Base-by-base conservation (phyloP, 2,113 vertebrate genomes). In the Eptesicus fuscus region DNA sequence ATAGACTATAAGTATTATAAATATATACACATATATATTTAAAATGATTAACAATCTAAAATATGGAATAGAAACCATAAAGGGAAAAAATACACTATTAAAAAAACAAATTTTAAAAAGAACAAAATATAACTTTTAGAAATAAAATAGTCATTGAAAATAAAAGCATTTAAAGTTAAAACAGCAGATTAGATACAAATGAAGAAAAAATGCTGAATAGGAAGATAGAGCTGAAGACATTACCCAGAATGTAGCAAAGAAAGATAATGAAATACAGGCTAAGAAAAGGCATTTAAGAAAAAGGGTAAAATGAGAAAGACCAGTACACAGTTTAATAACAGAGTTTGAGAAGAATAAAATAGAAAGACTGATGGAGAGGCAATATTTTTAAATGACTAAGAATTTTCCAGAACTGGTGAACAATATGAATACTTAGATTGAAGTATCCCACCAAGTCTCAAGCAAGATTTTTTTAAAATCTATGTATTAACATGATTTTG, bases 371-470 rank as follows among this genome's bases (percentile, higher is more conserved):
- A 35, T 2, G 12, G n/a, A 87, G 25, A 76, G 51, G 23, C 9
- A 88, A 28, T 88, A 83, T 25, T 76, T 88, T 25, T 65, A 83
- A 92, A 86, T 90, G 23, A 92, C 49, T 56, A 28, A 90, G 22
- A 78, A 94, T 86, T 70, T 76, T 90, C 40, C 89, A 83, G 61
- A 94, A 84, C 69, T 86, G 16, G 51, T 69, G 25, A 95, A 77
- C 1, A 32, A 89, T 40, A 83, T 51, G 22, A 88, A 83, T 71
- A 16, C 32, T 79, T 42, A 73, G 44, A 71, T 0, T 85, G 67
- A 95, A 88, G 16, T 53, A 51, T 35, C 18, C 73, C 40, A 74
- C 18, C 35, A 88, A 76, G 35, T 94, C 59, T 47, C 18, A 44
- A 84, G 93, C 20, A 96, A 87, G 71, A 76, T 30, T 71, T 85